A percentile compares a stretch with the other conserved stretches of the same genome.
Evolutionary conservation across 2,113 vertebrate genomes (phyloP).

Genomic region (Epinephelus cyanopodus): DNA sequence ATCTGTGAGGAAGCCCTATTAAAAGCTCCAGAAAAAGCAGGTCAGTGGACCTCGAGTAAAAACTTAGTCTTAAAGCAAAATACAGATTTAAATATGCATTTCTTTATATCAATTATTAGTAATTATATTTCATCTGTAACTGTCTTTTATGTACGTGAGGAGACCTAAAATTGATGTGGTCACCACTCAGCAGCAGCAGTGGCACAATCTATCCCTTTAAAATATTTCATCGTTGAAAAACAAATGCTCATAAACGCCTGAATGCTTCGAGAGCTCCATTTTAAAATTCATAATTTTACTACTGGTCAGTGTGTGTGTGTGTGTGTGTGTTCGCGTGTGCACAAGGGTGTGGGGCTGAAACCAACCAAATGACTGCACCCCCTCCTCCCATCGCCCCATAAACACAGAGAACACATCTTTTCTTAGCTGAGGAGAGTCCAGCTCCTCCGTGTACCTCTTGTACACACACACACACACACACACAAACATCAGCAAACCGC

Average conservation of each 20-base stretch:
- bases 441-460: not conserved
- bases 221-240: no score
- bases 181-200: not conserved
- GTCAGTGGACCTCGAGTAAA: not conserved
- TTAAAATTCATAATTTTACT: not conserved
- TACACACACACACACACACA: slow-evolving; percentile 5
- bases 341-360: not conserved
- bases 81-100: not conserved
- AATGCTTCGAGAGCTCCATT: not conserved
- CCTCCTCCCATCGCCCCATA: not conserved
- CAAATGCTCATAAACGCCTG: no score
- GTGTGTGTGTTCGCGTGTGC: not conserved
- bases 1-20: no score
- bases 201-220: no score
- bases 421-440: slow-evolving; percentile 13
- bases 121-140: not conserved
- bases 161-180: not conserved
- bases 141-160: not conserved
- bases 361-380: not conserved
- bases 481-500: slow-evolving; percentile 7
- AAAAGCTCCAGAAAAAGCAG: no score
- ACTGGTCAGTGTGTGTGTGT: not conserved
- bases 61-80: not conserved
- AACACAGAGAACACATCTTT: slow-evolving; percentile 3
- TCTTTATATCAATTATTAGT: not conserved